Conservation (phyloP, 2,888 invertebrate species). For the Thereva unica region DNA sequence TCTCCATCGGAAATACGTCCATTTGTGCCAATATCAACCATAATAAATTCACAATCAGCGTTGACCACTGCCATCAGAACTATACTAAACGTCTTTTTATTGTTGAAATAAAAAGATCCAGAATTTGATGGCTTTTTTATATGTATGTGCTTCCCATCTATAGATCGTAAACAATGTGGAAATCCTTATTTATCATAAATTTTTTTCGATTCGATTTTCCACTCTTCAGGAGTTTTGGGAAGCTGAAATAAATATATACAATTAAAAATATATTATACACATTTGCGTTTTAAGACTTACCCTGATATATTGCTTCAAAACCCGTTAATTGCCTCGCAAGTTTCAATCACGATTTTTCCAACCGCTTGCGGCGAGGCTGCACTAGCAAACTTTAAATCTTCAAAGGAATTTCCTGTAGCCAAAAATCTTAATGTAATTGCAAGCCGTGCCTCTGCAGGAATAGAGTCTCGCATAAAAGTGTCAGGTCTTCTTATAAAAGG, state of each 20-base stretch:
- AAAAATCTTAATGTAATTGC: not conserved
- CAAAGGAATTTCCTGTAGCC: not conserved
- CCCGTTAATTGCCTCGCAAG: not conserved
- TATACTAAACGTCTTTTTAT: conserved; percentile 37
- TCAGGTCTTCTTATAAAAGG: not conserved
- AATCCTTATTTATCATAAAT: too few species aligned
- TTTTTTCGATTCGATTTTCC: too few species aligned
- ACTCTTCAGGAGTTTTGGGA: too few species aligned
- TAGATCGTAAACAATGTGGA: conserved; percentile 20
- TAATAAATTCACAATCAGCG: conserved; percentile 36
- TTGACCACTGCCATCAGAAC: conserved; percentile 40
- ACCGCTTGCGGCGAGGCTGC: not conserved
- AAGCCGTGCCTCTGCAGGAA: not conserved
- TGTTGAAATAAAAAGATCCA: conserved; percentile 39
- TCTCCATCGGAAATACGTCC: conserved; percentile 39
- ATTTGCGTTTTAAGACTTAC: too few species aligned
- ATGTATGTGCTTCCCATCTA: conserved; percentile 37
- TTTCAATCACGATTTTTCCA: not conserved
- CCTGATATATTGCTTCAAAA: too few species aligned
- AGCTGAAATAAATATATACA: too few species aligned
- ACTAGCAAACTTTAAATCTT: not conserved
- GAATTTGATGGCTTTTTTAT: conserved; percentile 35
- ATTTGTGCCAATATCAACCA: conserved; percentile 38
- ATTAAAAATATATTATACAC: too few species aligned
- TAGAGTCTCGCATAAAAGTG: not conserved